These are phyloP conservation scores for Plutella xylostella DNA, from an alignment of 2,888 invertebrate genomes.

Conservation along the genomic window DNA sequence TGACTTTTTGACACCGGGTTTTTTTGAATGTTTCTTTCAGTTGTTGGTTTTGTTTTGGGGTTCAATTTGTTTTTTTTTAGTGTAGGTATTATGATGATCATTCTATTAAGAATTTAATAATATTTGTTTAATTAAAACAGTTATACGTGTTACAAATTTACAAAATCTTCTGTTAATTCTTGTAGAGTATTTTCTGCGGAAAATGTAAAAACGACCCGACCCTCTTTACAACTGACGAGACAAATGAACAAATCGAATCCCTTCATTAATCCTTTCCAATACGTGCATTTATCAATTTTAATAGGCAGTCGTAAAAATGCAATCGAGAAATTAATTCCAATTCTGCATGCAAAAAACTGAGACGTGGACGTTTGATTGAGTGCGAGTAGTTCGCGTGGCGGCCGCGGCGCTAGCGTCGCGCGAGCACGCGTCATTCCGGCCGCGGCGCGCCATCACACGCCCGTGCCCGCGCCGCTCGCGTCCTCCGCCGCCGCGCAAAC, in stretches of 20 bases:
- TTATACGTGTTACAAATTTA: no score
- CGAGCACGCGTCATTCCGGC: constrained; percentile 58
- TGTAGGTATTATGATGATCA: no score
- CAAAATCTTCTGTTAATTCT: no score
- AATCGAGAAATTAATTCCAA: constrained; percentile 10
- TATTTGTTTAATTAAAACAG: no score
- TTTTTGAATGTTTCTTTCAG: constrained; percentile 9
- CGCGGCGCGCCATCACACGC: constrained; percentile 55
- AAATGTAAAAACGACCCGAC: not conserved
- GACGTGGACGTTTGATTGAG: constrained; percentile 40
- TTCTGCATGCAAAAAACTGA: constrained; percentile 16
- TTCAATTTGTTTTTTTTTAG: not conserved
- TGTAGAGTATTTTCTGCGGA: not conserved
- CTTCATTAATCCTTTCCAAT: not conserved
- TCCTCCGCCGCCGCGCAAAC: constrained; percentile 20
- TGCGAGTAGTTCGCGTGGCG: constrained; percentile 26
- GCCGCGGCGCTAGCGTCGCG: constrained; percentile 40
- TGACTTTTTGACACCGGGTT: constrained; percentile 17
- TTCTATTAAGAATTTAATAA: no score
- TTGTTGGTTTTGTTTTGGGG: not conserved
- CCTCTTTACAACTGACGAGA: not conserved
- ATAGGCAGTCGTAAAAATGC: constrained; percentile 10
- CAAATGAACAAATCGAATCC: not conserved
- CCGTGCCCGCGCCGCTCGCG: constrained; percentile 35
- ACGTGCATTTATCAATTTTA: constrained; percentile 8